These are phyloP conservation scores for Todus mexicanus DNA, from an alignment of 2,797 vertebrate species.

Conservation along the genomic window DNA sequence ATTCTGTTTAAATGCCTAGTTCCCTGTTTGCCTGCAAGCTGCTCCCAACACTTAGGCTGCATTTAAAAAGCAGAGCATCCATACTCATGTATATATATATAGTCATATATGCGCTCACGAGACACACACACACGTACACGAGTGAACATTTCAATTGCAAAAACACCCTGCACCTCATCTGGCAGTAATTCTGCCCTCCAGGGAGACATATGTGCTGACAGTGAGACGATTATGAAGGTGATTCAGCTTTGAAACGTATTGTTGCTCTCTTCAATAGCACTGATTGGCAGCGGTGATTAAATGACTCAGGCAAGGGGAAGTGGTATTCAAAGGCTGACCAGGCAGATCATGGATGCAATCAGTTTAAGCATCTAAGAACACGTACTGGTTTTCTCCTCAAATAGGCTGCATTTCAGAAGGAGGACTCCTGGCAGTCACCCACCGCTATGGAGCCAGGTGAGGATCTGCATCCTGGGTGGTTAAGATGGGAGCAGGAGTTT, in stretches of 20 bases:
- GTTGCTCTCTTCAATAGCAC: slow-evolving; percentile 37
- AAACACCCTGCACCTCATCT: background rate
- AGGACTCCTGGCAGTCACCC: background rate
- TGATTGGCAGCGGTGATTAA: slow-evolving; percentile 53
- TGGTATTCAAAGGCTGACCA: slow-evolving; percentile 10
- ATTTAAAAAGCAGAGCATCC: background rate
- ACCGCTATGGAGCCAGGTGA: background rate
- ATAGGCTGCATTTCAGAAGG: background rate
- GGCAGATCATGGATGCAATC: slow-evolving; percentile 29
- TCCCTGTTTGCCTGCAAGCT: background rate
- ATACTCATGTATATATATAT: rapidly evolving
- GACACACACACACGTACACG: background rate
- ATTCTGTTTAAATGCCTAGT: background rate
- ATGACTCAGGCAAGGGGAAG: background rate
- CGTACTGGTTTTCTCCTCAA: background rate
- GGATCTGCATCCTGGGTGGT: background rate
- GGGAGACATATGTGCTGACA: background rate
- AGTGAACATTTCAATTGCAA: slow-evolving; percentile 18
- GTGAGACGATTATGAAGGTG: slow-evolving; percentile 5
- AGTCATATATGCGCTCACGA: background rate
- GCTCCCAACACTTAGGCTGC: background rate
- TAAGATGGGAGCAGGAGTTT: background rate
- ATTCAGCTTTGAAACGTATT: slow-evolving; percentile 32
- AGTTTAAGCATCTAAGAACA: background rate
- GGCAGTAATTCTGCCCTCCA: slow-evolving; percentile 10